These are phyloP conservation scores for Mungos mungo DNA, from an alignment of 2,113 vertebrate species.

Conservation along the genomic window DNA sequence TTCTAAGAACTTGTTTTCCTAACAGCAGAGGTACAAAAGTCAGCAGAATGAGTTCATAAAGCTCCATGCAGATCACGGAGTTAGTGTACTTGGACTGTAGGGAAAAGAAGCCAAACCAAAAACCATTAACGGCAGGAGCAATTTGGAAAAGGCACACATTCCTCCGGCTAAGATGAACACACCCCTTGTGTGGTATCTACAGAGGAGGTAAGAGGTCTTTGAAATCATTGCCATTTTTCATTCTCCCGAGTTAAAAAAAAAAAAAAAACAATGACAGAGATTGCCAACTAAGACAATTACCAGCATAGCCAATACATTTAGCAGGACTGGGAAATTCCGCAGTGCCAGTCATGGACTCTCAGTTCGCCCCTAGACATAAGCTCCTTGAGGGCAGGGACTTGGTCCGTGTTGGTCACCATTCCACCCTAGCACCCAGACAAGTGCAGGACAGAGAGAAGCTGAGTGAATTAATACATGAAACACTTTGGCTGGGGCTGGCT, in stretches of 20 bases:
- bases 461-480: background rate
- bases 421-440: background rate
- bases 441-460: background rate
- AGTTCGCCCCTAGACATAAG: background rate
- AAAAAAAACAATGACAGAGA: background rate
- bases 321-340: background rate
- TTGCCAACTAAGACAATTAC: background rate
- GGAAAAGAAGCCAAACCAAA: background rate
- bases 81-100: background rate
- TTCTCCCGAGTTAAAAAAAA: background rate
- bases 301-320: background rate
- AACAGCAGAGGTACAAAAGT: background rate
- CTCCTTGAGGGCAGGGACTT: background rate
- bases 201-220: background rate
- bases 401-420: background rate
- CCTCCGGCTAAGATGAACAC: too few species aligned
- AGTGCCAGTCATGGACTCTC: background rate
- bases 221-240: background rate
- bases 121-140: background rate
- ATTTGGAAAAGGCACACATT: background rate
- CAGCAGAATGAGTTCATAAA: background rate
- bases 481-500: background rate
- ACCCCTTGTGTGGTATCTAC: background rate
- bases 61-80: background rate
- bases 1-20: background rate